A percentile compares a stretch with the other conserved stretches of the same genome.
Evolutionary conservation across 2,888 invertebrate genomes (phyloP).

Genomic region (Colostygia pectinataria): DNA sequence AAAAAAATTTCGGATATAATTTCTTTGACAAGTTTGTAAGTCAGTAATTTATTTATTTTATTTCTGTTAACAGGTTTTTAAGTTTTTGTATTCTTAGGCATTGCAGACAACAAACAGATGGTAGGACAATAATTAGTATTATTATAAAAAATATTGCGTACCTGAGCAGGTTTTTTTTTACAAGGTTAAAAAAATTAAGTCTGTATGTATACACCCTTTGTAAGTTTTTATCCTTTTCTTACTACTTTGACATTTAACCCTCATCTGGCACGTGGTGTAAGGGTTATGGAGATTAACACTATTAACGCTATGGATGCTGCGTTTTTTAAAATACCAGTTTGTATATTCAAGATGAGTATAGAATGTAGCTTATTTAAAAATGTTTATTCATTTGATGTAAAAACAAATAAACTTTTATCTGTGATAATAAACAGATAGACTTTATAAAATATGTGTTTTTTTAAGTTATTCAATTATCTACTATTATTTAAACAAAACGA

Average conservation of each 20-base stretch:
- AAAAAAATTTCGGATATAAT: no score
- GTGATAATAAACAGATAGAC: neutral
- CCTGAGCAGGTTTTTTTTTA: neutral
- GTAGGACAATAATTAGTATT: no score
- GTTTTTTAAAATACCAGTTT: slow-evolving; percentile 36
- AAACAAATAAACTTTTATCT: neutral
- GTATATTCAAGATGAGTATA: neutral
- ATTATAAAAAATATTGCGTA: no score
- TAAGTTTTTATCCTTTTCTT: slow-evolving; percentile 36
- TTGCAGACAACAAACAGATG: no score
- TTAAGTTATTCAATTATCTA: neutral
- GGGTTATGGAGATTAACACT: slow-evolving; percentile 56
- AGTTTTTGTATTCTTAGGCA: no score
- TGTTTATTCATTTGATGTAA: no score
- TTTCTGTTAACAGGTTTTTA: no score
- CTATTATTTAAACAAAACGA: slow-evolving; percentile 5
- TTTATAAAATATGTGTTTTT: neutral
- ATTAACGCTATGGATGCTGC: slow-evolving; percentile 74
- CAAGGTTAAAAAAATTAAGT: neutral
- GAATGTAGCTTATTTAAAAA: no score
- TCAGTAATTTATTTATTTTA: no score
- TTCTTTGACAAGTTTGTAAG: no score
- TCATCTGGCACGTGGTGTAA: slow-evolving; percentile 68
- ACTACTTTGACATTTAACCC: slow-evolving; percentile 53
- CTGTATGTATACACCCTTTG: slow-evolving; percentile 31